These are phyloP conservation scores for Adelphocoris suturalis DNA, from an alignment of 2,888 invertebrate genomes.

Conservation along the genomic window DNA sequence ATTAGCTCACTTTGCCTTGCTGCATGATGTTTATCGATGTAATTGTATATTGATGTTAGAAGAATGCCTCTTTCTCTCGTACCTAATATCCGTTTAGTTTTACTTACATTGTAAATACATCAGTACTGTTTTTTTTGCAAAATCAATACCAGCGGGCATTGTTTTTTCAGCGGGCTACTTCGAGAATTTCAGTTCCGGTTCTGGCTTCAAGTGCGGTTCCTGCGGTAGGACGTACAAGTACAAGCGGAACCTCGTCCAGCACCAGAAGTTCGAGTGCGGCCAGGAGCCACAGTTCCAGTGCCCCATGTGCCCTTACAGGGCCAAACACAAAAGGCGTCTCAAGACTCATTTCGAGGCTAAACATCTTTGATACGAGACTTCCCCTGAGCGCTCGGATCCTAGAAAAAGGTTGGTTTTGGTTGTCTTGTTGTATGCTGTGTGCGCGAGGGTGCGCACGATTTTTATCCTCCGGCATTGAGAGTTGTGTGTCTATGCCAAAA, in stretches of 20 bases:
- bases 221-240: constrained; percentile 75
- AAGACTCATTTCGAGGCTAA: constrained; percentile 62
- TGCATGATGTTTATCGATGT: constrained; percentile 7
- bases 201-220: constrained; percentile 51
- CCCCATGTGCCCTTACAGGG: constrained; percentile 73
- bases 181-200: background rate
- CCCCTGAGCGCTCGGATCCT: constrained; percentile 22
- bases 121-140: no score
- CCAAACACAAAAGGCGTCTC: constrained; percentile 66
- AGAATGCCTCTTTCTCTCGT: background rate
- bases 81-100: no score
- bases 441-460: no score
- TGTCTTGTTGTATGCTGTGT: no score
- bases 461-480: no score
- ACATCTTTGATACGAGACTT: constrained; percentile 14
- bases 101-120: no score
- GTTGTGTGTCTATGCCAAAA: no score
- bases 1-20: background rate
- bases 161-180: background rate
- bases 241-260: constrained; percentile 79
- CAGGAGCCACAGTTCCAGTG: constrained; percentile 73
- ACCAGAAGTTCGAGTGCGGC: constrained; percentile 82
- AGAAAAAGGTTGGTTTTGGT: constrained; percentile 15
- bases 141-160: no score
- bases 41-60: background rate